phyloP scores from a whole-genome alignment of 2,797 vertebrate species.

The Platyrinchus mystaceus region DNA sequence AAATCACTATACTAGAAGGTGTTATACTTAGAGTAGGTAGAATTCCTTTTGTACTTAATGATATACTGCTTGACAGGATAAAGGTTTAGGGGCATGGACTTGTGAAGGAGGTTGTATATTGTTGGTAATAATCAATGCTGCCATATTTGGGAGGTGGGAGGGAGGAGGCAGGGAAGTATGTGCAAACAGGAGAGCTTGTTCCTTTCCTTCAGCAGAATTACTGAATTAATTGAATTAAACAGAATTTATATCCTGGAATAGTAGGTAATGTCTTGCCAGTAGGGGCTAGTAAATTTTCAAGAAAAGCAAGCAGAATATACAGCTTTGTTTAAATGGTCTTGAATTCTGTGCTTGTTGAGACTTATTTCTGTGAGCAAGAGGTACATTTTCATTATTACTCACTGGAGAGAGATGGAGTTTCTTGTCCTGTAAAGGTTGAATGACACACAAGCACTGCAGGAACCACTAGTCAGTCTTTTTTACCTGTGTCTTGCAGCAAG shows the following conservation, averaged over 20 bases:
- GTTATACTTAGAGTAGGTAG: background rate
- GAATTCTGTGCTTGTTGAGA: background rate
- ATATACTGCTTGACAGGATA: background rate
- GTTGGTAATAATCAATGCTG: background rate
- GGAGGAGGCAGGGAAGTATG: rapidly evolving
- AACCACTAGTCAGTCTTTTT: rapidly evolving
- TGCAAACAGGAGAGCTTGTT: background rate
- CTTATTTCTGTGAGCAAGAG: rapidly evolving
- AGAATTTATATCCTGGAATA: background rate
- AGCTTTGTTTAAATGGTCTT: background rate
- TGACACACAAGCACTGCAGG: background rate
- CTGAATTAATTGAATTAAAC: background rate
- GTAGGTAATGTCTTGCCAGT: background rate
- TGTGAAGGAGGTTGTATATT: background rate
- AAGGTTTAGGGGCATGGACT: background rate
- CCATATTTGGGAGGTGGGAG: background rate
- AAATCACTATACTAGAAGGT: background rate
- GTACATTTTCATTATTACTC: too few species aligned
- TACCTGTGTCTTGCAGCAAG: rapidly evolving
- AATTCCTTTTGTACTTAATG: background rate
- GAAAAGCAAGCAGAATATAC: background rate
- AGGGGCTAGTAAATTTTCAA: background rate
- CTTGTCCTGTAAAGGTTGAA: background rate
- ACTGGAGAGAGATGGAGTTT: background rate
- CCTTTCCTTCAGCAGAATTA: background rate